A percentile compares a stretch with the other conserved stretches of the same genome.
Evolutionary conservation across 2,113 vertebrate species (phyloP).

Genomic region (Andinoacara biseriatus): DNA sequence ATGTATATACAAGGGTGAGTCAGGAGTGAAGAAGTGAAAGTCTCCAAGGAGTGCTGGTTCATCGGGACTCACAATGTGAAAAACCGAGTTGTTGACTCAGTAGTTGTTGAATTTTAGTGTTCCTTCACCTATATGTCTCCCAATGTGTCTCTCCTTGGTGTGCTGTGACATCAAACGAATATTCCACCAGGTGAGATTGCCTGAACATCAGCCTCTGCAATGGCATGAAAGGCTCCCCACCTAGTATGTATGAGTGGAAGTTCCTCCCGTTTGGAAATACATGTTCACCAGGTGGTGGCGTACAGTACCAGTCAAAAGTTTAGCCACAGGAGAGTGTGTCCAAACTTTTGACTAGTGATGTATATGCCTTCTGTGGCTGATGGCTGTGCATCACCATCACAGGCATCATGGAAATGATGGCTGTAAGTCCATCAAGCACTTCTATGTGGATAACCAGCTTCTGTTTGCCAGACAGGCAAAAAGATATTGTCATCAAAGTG

Average conservation of each 20-base stretch:
- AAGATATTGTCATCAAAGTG: not conserved
- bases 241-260: not conserved
- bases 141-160: not conserved
- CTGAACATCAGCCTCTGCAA: not conserved
- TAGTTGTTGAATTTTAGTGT: no score
- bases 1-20: not conserved
- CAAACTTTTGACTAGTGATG: no score
- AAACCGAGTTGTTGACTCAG: not conserved
- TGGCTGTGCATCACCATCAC: not conserved
- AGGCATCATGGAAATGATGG: not conserved
- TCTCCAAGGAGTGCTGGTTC: not conserved
- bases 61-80: not conserved
- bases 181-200: constrained; percentile 12
- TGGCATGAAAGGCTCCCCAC: not conserved
- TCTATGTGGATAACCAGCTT: constrained; percentile 11
- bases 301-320: no score
- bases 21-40: not conserved
- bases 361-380: not conserved
- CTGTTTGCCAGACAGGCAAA: not conserved
- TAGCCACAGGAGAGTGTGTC: no score
- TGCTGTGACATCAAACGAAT: not conserved
- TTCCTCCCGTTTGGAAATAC: constrained; percentile 1
- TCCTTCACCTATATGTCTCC: not conserved
- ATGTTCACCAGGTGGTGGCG: constrained; percentile 1
- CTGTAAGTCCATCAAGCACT: not conserved